Evolutionary conservation across 2,113 vertebrate genomes (phyloP), one percentile per base, ranked within the genome.

Genomic region (Pseudopipra pipra): DNA sequence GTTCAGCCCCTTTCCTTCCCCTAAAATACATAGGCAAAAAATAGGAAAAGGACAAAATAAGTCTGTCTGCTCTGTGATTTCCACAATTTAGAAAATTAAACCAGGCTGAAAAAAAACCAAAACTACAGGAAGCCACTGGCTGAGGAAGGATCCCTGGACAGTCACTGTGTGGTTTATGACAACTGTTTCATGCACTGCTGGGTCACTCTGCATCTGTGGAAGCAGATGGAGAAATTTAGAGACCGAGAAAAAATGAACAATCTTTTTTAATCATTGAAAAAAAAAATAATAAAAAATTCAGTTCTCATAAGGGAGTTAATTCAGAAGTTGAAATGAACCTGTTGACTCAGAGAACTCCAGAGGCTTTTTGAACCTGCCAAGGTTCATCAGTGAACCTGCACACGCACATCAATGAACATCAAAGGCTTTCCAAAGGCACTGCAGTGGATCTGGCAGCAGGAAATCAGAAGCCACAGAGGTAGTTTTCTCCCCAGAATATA

Each of bases 161-260:
- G 56, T 8, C 8, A 0, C 76, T 55, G 70, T 5, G 8, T 1
- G 7, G 28, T 68, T 89, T 41, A 7, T 27, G 79, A 63, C 66
- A 93, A 66, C 65, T 94, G 83, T 44, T 93, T 43, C 73, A 30
- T 24, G 61, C 68, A 14, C 90, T 83, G 76, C 82, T 78, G 51
- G 84, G 79, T 87, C 82, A 23, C 61, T 49, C 82, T 70, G 11
- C 82, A 85, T 77, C 91, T 96, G 79, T 25, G 37, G 70, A 58
- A 87, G 74, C 87, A 95, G 88, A 93, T 86, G 91, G 94, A 88
- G 62, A 79, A 33, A 74, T 88, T 90, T 19, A 62, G 77, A 71
- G 74, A 78, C 24, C 1, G 2, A 47, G 35, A 33, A 17, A 74
- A 52, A 76, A 28, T 4, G 2, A 80, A 49, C 31, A 51, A 44